phyloP scores from a whole-genome alignment of 2,888 invertebrate species.

The Heliconius hortense region DNA sequence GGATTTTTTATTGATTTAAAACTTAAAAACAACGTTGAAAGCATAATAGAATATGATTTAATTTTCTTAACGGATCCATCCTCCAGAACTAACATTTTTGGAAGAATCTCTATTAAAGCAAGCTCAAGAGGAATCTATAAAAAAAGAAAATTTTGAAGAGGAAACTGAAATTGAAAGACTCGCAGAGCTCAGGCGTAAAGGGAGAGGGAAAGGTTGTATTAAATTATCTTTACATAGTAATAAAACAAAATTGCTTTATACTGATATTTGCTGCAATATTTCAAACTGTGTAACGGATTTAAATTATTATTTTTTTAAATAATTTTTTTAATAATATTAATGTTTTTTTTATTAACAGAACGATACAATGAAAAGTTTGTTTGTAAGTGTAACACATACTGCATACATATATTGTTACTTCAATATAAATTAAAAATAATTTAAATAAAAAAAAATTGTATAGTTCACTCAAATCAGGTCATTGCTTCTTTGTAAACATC shows the following conservation, averaged over 20 bases:
- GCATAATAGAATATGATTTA: background rate
- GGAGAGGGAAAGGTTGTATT: conserved; percentile 69
- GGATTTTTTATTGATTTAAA: background rate
- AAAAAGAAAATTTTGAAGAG: conserved; percentile 57
- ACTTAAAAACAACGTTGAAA: background rate
- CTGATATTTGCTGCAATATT: no score
- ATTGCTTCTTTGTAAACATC: no score
- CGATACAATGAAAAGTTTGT: background rate
- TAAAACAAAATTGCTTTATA: background rate
- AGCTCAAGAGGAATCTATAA: conserved; percentile 77
- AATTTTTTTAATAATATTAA: background rate
- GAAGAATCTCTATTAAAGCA: conserved; percentile 83
- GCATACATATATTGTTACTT: no score
- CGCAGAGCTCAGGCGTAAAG: conserved; percentile 71
- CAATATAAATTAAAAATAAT: no score
- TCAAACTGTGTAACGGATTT: background rate
- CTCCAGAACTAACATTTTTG: conserved; percentile 75
- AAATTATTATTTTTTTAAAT: no score
- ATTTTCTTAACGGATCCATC: background rate
- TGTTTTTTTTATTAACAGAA: no score
- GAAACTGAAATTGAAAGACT: conserved; percentile 70
- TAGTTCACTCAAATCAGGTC: no score
- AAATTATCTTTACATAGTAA: background rate
- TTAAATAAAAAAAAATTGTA: no score
- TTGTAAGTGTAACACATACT: background rate